These are phyloP conservation scores for Nycteola revayana DNA, from an alignment of 2,888 invertebrate genomes.

Conservation along the genomic window DNA sequence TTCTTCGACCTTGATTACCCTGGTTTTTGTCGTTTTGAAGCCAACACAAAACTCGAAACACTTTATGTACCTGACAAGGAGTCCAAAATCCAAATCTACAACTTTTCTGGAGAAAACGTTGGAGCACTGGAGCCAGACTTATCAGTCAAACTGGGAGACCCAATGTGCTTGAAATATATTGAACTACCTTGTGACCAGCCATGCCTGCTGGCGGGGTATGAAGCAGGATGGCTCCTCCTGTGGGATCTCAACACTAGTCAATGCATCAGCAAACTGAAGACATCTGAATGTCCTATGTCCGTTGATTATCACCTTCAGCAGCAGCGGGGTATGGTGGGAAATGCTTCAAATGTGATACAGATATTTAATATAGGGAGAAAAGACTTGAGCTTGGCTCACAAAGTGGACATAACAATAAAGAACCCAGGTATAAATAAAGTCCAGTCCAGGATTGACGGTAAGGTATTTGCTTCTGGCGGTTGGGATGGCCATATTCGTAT, in stretches of 20 bases:
- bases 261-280: constrained; percentile 79
- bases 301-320: constrained; percentile 86
- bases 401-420: constrained; percentile 84
- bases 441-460: constrained; percentile 85
- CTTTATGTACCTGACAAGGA: constrained; percentile 85
- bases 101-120: constrained; percentile 69
- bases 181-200: constrained; percentile 73
- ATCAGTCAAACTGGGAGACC: constrained; percentile 79
- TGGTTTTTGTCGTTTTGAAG: constrained; percentile 87
- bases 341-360: constrained; percentile 83
- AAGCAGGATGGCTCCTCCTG: constrained; percentile 86
- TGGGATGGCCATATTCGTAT: constrained; percentile 90
- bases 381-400: constrained; percentile 79
- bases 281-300: constrained; percentile 85
- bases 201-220: constrained; percentile 86
- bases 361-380: constrained; percentile 81
- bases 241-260: constrained; percentile 86
- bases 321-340: constrained; percentile 86
- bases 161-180: constrained; percentile 83
- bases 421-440: constrained; percentile 88
- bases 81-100: constrained; percentile 76
- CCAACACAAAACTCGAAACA: constrained; percentile 82
- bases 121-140: constrained; percentile 62
- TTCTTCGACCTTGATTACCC: constrained; percentile 83
- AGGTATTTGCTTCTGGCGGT: constrained; percentile 87